These are phyloP conservation scores for Echiichthys vipera DNA, from an alignment of 2,797 vertebrate species.

Conservation along the genomic window DNA sequence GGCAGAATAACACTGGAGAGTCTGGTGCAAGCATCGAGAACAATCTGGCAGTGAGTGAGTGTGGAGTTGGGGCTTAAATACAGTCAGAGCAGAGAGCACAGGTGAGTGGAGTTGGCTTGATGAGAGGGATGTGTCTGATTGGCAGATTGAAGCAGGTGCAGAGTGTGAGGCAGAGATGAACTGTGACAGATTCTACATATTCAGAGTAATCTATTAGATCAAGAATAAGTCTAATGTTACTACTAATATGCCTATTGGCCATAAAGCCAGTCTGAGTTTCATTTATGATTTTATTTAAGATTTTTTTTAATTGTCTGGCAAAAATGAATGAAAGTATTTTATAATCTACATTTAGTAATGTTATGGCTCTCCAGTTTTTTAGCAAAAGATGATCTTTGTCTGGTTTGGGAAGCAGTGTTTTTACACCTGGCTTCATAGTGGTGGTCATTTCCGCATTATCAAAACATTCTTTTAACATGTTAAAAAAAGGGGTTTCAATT, in stretches of 20 bases:
- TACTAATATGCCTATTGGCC: background rate
- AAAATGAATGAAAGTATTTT: background rate
- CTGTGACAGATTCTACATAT: background rate
- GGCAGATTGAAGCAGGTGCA: no score
- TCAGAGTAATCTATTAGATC: background rate
- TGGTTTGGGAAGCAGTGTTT: background rate
- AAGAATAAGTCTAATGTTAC: background rate
- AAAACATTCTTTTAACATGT: no score
- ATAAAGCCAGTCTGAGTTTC: background rate
- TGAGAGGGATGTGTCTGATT: no score
- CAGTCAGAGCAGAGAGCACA: no score
- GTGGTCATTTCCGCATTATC: background rate
- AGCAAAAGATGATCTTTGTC: background rate
- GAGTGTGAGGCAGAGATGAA: no score
- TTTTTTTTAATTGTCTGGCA: background rate
- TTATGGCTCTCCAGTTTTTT: background rate
- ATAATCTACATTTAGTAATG: background rate
- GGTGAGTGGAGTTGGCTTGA: no score
- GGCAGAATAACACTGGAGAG: no score
- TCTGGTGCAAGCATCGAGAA: no score
- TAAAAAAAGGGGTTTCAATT: no score
- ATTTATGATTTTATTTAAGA: slow-evolving; percentile 5
- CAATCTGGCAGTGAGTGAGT: no score
- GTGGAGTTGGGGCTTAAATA: no score
- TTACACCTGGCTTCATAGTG: background rate